Evolutionary conservation across 2,888 invertebrate genomes (phyloP).

Genomic region (Caenorhabditis virilis): DNA sequence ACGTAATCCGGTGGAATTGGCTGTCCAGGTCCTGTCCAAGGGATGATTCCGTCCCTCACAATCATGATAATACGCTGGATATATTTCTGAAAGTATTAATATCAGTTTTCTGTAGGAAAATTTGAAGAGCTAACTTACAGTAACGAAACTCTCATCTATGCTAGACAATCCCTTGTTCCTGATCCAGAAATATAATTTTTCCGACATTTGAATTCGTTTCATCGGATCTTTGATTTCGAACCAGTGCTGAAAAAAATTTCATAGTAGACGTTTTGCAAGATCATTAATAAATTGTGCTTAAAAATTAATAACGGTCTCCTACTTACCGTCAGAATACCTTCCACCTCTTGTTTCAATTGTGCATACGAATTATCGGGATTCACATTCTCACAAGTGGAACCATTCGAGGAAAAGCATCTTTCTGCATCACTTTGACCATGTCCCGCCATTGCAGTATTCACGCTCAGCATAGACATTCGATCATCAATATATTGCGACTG

Average conservation of each 20-base stretch:
- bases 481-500: conserved; percentile 22
- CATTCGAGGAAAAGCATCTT: conserved; percentile 38
- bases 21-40: conserved; percentile 5
- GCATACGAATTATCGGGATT: conserved; percentile 20
- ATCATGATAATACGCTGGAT: conserved; percentile 14
- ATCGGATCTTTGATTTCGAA: conserved; percentile 8
- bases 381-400: conserved; percentile 33
- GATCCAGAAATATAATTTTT: conserved; percentile 13
- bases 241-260: conserved; percentile 19
- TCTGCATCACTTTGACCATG: conserved; percentile 10
- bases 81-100: conserved; percentile 6
- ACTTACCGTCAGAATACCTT: conserved; percentile 16
- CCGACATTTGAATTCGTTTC: conserved; percentile 7
- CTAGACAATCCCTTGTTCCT: conserved; percentile 10
- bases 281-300: not conserved
- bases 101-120: too few species aligned
- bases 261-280: not conserved
- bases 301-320: not conserved
- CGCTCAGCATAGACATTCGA: conserved; percentile 38
- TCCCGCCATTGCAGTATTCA: conserved; percentile 28
- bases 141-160: conserved; percentile 1
- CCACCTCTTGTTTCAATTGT: conserved; percentile 4
- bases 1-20: conserved; percentile 7
- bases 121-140: conserved; percentile 7
- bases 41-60: conserved; percentile 18